Conservation (phyloP, 1,140 invertebrate genomes). For the Drosophila lacteicornis region DNA sequence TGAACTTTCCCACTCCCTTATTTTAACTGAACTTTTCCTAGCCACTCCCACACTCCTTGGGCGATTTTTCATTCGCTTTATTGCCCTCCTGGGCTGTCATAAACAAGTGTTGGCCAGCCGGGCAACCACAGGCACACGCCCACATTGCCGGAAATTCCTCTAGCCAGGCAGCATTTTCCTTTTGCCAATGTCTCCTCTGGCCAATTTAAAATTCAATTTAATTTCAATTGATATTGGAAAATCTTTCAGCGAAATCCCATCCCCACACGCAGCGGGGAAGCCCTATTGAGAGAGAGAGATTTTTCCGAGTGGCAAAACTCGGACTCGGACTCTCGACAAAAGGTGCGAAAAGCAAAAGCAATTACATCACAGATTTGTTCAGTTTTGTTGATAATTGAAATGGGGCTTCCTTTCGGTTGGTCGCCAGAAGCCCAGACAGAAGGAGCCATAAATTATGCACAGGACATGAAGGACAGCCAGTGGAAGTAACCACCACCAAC, state of each 20-base stretch:
- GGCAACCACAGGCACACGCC: constrained; percentile 30
- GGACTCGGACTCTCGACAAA: constrained; percentile 57
- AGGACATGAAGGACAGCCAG: constrained; percentile 68
- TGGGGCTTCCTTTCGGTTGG: constrained; percentile 51
- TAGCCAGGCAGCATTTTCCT: not conserved
- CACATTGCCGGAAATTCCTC: constrained; percentile 3
- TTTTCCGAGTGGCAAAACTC: constrained; percentile 31
- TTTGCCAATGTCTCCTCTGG: constrained; percentile 34
- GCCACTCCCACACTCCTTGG: constrained; percentile 9
- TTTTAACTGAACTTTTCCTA: not conserved
- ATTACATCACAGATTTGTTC: constrained; percentile 62
- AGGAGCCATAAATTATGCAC: constrained; percentile 80
- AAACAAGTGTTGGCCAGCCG: constrained; percentile 46
- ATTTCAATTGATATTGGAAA: constrained; percentile 75
- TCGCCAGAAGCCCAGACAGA: constrained; percentile 45
- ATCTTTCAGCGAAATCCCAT: constrained; percentile 45
- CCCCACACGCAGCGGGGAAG: constrained; percentile 67
- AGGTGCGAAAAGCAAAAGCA: constrained; percentile 59
- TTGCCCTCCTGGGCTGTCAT: constrained; percentile 53
- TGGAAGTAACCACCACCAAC: constrained; percentile 40
- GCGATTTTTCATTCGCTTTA: constrained; percentile 43
- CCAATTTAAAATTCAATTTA: constrained; percentile 82
- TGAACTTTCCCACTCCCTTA: not conserved
- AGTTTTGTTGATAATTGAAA: constrained; percentile 68
- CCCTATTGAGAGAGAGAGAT: constrained; percentile 50